Conservation (phyloP, 2,888 invertebrate species). For the Megastigmus dorsalis region DNA sequence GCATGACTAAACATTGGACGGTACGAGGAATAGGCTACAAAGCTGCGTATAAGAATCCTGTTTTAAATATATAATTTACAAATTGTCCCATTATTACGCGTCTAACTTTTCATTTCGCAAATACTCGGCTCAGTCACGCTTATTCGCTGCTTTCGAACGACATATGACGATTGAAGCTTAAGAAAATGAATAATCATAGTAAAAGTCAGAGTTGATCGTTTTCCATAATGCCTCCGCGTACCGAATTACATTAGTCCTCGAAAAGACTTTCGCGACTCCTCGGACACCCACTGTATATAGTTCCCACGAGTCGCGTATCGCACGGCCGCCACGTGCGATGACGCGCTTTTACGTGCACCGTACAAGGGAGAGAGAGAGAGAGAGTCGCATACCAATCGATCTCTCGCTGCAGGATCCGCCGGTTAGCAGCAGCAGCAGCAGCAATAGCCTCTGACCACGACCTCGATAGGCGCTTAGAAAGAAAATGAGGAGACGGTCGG, state of each 20-base stretch:
- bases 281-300: neutral
- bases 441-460: conserved; percentile 23
- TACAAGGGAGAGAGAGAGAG: neutral
- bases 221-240: neutral
- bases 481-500: neutral
- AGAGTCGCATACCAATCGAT: conserved; percentile 25
- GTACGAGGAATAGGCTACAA: neutral
- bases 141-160: too few species aligned
- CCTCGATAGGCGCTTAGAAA: conserved; percentile 26
- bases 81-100: neutral
- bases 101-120: too few species aligned
- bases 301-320: neutral
- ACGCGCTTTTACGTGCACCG: neutral
- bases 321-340: neutral
- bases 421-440: too few species aligned
- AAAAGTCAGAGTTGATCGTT: neutral
- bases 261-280: neutral
- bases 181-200: neutral
- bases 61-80: neutral
- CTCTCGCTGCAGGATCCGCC: neutral
- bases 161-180: neutral
- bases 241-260: neutral
- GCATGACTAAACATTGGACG: neutral
- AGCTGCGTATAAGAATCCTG: neutral
- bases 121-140: too few species aligned